Evolutionary conservation across 2,113 vertebrate species (phyloP).

Genomic region (Taurulus bubalis): DNA sequence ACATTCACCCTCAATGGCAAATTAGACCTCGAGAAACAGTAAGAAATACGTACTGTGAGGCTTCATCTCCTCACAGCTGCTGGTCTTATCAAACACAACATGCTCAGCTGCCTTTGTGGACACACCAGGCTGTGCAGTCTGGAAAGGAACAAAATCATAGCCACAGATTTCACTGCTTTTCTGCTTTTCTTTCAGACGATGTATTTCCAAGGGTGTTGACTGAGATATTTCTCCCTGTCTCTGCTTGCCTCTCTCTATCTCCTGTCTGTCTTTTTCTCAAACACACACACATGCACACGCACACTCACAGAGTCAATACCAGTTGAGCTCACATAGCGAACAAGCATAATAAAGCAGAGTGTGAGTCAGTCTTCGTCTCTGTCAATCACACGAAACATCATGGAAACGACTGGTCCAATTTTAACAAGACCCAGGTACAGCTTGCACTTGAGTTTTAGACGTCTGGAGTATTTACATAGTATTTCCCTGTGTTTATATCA

Average conservation of each 20-base stretch:
- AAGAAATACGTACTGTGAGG: neutral
- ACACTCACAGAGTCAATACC: conserved; percentile 32
- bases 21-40: neutral
- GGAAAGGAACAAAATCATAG: neutral
- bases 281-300: conserved; percentile 5
- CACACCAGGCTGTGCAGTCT: conserved; percentile 5
- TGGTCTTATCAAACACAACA: conserved; percentile 23
- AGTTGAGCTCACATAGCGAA: conserved; percentile 41
- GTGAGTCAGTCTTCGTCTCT: conserved; percentile 51
- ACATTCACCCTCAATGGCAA: neutral
- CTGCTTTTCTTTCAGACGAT: conserved; percentile 19
- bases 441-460: neutral
- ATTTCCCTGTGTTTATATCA: neutral
- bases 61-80: conserved; percentile 21
- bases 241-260: conserved; percentile 23
- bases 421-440: conserved; percentile 23
- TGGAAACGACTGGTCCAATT: conserved; percentile 41
- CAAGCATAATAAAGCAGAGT: conserved; percentile 47
- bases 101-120: conserved; percentile 32
- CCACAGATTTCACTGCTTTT: conserved; percentile 13
- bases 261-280: conserved; percentile 28
- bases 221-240: conserved; percentile 39
- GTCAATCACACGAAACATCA: conserved; percentile 52
- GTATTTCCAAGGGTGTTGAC: conserved; percentile 15
- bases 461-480: neutral